A percentile compares a stretch with the other conserved stretches of the same genome.
These are phyloP conservation scores for Aphodius sticticus DNA, from an alignment of 2,888 invertebrate genomes.

Conservation along the genomic window DNA sequence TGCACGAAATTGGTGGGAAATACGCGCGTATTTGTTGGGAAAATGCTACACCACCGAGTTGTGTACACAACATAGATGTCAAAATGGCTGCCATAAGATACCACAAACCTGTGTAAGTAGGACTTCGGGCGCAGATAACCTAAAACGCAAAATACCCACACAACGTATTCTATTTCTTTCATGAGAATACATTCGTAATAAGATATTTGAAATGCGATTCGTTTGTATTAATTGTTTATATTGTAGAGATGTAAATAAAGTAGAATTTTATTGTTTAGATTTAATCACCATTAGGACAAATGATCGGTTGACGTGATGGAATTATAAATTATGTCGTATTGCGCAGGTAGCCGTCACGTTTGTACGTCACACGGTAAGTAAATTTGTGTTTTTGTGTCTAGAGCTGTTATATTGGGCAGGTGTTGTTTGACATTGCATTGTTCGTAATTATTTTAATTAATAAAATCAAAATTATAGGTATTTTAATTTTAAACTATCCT, in stretches of 20 bases:
- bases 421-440: no score
- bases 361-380: no score
- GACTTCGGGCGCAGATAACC: slow-evolving; percentile 27
- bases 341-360: no score
- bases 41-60: slow-evolving; percentile 32
- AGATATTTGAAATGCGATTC: not conserved
- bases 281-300: not conserved
- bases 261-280: not conserved
- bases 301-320: not conserved
- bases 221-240: not conserved
- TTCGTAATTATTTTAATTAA: no score
- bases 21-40: slow-evolving; percentile 13
- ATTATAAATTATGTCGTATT: not conserved
- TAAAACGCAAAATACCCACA: slow-evolving; percentile 11
- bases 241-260: not conserved
- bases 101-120: slow-evolving; percentile 36
- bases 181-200: not conserved
- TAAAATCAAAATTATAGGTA: no score
- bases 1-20: slow-evolving; percentile 23
- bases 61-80: slow-evolving; percentile 38
- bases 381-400: no score
- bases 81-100: slow-evolving; percentile 38
- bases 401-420: no score
- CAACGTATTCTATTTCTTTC: not conserved
- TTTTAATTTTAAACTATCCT: no score